A percentile compares a stretch with the other conserved stretches of the same genome.
These are phyloP conservation scores for Lepus townsendii DNA, from an alignment of 2,797 vertebrate species.

Conservation along the genomic window DNA sequence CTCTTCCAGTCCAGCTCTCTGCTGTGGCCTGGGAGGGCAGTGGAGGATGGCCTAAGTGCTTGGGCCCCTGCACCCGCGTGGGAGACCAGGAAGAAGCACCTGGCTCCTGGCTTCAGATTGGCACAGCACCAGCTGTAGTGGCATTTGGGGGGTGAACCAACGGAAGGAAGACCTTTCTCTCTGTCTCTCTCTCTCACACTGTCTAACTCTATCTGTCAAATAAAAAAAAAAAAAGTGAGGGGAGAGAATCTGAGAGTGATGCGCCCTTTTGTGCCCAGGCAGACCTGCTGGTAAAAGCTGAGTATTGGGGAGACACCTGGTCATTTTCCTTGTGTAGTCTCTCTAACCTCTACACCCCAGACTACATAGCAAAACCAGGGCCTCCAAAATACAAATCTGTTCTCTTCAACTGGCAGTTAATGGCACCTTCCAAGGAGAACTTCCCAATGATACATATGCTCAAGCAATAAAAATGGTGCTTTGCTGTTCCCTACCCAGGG, in stretches of 20 bases:
- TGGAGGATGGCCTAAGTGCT: too few species aligned
- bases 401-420: background rate
- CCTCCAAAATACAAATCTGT: background rate
- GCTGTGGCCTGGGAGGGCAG: too few species aligned
- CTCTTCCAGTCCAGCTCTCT: too few species aligned
- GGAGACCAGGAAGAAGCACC: too few species aligned
- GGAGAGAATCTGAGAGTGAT: background rate
- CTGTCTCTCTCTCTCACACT: too few species aligned
- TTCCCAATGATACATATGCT: background rate
- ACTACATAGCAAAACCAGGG: background rate
- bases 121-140: too few species aligned
- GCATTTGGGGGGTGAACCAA: too few species aligned
- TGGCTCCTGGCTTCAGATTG: too few species aligned
- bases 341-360: background rate
- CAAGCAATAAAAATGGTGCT: slow-evolving; percentile 2
- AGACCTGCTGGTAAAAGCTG: background rate
- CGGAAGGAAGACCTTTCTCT: too few species aligned
- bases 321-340: background rate
- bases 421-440: background rate
- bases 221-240: background rate
- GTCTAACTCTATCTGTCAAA: too few species aligned
- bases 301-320: background rate
- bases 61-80: too few species aligned
- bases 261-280: background rate
- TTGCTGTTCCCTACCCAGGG: background rate